Percentiles rank a stretch among this genome's conserved stretches.
Conservation (phyloP, 1,140 invertebrate genomes). For the Tribolium madens region DNA sequence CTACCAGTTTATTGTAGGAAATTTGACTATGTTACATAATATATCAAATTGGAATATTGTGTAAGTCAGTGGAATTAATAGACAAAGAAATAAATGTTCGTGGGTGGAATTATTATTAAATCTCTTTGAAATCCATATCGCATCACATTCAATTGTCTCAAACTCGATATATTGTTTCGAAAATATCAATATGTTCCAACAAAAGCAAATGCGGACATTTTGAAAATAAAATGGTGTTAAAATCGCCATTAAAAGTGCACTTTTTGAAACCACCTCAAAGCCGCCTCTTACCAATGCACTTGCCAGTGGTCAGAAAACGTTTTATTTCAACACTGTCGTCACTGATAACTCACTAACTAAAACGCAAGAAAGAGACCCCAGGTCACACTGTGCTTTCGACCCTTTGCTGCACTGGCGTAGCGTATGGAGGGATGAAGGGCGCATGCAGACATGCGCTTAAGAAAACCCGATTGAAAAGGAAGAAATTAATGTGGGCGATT, state of each 20-base stretch:
- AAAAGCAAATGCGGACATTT: background rate
- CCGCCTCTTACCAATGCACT: constrained; percentile 44
- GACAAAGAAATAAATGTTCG: too few relatives aligned
- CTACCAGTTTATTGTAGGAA: too few relatives aligned
- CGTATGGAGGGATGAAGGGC: constrained; percentile 34
- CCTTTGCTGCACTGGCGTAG: constrained; percentile 52
- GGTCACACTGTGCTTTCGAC: constrained; percentile 34
- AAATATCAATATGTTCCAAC: background rate
- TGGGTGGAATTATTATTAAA: background rate
- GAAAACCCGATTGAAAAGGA: constrained; percentile 11
- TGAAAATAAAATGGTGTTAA: background rate
- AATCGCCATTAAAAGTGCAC: background rate
- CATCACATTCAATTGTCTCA: background rate
- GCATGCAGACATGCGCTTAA: constrained; percentile 50
- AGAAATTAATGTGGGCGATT: background rate
- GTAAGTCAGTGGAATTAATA: too few relatives aligned
- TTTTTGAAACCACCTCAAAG: background rate
- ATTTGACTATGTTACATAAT: too few relatives aligned
- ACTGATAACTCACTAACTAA: constrained; percentile 20
- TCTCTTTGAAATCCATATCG: background rate
- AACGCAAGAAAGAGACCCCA: constrained; percentile 41
- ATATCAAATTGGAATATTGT: too few relatives aligned
- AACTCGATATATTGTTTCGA: background rate
- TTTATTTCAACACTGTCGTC: background rate
- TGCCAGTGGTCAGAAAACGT: background rate